Conservation (phyloP, 2,797 vertebrate species). For the Gallinago nigripennis region DNA sequence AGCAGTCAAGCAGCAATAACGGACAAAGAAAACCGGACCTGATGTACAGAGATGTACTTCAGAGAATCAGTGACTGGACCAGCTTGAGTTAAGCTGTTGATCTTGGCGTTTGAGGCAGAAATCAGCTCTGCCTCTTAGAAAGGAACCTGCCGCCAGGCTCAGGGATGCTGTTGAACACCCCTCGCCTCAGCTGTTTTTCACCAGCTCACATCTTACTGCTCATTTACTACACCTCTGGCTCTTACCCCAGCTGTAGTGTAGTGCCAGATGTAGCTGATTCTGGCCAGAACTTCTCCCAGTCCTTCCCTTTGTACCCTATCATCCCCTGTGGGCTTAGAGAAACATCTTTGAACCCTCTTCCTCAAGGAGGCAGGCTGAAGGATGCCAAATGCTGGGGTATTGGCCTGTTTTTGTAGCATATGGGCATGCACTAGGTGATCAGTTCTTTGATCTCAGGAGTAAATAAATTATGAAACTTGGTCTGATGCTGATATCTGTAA, state of each 20-base stretch:
- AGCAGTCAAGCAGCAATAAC: not conserved
- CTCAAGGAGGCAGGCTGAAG: not conserved
- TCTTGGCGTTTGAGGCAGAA: not conserved
- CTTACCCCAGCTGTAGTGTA: not conserved
- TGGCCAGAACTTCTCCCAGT: not conserved
- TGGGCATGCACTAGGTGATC: too few species aligned
- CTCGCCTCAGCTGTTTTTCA: not conserved
- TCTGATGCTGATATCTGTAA: not conserved
- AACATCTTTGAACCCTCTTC: accelerated
- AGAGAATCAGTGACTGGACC: not conserved
- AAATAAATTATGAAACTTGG: not conserved
- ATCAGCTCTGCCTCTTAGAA: not conserved
- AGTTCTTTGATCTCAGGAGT: not conserved
- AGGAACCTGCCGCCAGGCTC: not conserved
- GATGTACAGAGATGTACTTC: not conserved
- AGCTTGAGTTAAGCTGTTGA: not conserved
- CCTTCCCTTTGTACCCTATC: not conserved
- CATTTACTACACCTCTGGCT: not conserved
- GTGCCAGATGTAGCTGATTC: too few species aligned
- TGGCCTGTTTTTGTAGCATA: not conserved
- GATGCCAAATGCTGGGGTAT: not conserved
- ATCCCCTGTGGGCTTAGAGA: accelerated
- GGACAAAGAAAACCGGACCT: not conserved
- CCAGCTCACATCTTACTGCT: not conserved
- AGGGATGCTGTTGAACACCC: not conserved